A percentile compares a stretch with the other conserved stretches of the same genome.
Conservation (phyloP, 2,888 invertebrate species). For the Lacanobia wlatinum region DNA sequence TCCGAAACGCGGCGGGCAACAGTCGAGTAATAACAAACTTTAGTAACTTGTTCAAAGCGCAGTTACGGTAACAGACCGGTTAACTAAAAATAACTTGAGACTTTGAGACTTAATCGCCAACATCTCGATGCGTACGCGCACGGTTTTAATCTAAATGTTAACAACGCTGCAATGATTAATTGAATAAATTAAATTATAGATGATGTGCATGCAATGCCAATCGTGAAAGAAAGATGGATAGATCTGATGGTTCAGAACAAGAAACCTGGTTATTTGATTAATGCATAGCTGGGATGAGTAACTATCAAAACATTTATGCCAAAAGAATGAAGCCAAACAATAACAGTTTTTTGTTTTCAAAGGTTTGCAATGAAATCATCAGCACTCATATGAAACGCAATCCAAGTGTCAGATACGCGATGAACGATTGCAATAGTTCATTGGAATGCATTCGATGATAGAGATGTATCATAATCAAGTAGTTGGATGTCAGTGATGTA, state of each 20-base stretch:
- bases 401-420: conserved; percentile 28
- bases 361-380: conserved; percentile 48
- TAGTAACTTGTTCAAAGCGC: conserved; percentile 59
- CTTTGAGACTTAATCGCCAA: conserved; percentile 59
- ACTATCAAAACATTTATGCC: conserved; percentile 35
- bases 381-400: conserved; percentile 2
- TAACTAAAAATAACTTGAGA: conserved; percentile 70
- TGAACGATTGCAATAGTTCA: conserved; percentile 48
- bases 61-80: conserved; percentile 72
- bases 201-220: conserved; percentile 25
- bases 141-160: conserved; percentile 50
- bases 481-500: conserved; percentile 40
- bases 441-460: conserved; percentile 42
- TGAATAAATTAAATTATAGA: conserved; percentile 34
- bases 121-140: conserved; percentile 50
- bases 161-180: conserved; percentile 35
- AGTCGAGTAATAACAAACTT: conserved; percentile 41
- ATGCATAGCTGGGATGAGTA: conserved; percentile 17
- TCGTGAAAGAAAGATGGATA: conserved; percentile 18
- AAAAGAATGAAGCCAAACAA: conserved; percentile 41
- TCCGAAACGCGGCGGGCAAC: conserved; percentile 11
- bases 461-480: conserved; percentile 49
- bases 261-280: conserved; percentile 23
- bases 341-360: conserved; percentile 46
- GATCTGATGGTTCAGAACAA: conserved; percentile 16